Base-by-base conservation (phyloP, 1,140 invertebrate species). In the Nebria ingens region DNA sequence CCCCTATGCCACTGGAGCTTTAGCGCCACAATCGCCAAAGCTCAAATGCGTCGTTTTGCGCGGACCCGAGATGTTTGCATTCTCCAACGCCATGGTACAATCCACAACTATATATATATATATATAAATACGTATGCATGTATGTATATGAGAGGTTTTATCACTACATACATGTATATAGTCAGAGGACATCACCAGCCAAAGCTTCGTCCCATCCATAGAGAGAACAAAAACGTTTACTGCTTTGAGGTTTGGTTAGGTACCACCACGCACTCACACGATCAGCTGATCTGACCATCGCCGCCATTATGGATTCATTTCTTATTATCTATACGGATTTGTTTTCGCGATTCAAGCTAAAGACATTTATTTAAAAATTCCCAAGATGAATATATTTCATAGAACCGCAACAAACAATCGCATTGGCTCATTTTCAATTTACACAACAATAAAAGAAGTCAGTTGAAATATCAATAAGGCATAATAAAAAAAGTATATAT, bases 201-300 rank as follows among this genome's bases (percentile, higher is more conserved):
- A 45, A 45, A 45, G 40, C 40, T 45, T 17, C 17, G 17, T 45
- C n/a, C n/a, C n/a, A n/a, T n/a, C n/a, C n/a, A n/a, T n/a, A n/a
- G n/a, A n/a, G n/a, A 17, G 40, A 45, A 45, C 40, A 45, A 45
- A 45, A 45, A 45, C 40, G 40, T 45, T 45, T 45, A 45, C 9
- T 45, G 17, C 40, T 45, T 45, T 45, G 40, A 45, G 40, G 40
- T 45, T 45, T 12, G 40, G 40, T 45, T 45, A 45, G 40, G 40
- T 45, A 45, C 40, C 40, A 17, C 25, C 6, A 45, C 40, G 17
- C 40, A 17, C 40, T 45, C 17, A 6, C 6, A 17, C 17, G 40
- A 45, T 45, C 40, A 45, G 40, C 40, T 45, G 40, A 45, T 45
- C n/a, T n/a, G 40, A 9, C 6, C 6, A 45, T 4, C 25, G 25